Evolutionary conservation across 2,113 vertebrate genomes (phyloP).

Genomic region (Halcyon senegalensis): DNA sequence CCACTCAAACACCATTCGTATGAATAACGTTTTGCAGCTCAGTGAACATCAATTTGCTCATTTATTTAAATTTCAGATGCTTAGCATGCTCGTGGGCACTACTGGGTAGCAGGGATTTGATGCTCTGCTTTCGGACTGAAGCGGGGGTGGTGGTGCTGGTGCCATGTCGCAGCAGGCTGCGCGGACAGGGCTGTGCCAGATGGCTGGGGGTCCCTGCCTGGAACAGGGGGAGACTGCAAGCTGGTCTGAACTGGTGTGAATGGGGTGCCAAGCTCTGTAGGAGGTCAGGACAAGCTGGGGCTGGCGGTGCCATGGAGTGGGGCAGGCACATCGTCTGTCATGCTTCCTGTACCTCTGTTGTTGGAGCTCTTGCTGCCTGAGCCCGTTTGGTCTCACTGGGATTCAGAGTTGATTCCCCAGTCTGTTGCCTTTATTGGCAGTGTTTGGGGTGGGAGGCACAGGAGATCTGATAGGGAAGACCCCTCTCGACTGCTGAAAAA

Average conservation of each 20-base stretch:
- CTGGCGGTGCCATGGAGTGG: accelerated
- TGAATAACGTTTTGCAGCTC: not conserved
- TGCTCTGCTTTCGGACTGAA: not conserved
- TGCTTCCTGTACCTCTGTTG: accelerated
- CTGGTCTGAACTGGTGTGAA: not conserved
- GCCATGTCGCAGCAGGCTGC: not conserved
- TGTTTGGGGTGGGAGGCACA: not conserved
- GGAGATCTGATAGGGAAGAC: not conserved
- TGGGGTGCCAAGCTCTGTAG: not conserved
- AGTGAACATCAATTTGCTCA: accelerated
- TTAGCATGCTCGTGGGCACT: accelerated
- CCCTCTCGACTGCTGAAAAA: not conserved
- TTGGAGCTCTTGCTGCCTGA: accelerated
- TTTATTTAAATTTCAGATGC: not conserved
- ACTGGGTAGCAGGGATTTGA: accelerated
- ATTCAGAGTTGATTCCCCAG: not conserved
- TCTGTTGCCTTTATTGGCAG: not conserved
- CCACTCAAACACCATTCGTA: accelerated
- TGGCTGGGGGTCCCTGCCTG: not conserved
- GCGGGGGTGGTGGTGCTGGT: accelerated
- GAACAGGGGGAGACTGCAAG: not conserved
- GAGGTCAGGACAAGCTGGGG: accelerated
- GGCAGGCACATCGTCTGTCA: accelerated
- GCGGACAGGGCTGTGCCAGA: not conserved
- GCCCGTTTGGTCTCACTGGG: accelerated